Conservation (phyloP, 35 echinoderm and acorn worm genomes). For the Heliocidaris tuberculata region DNA sequence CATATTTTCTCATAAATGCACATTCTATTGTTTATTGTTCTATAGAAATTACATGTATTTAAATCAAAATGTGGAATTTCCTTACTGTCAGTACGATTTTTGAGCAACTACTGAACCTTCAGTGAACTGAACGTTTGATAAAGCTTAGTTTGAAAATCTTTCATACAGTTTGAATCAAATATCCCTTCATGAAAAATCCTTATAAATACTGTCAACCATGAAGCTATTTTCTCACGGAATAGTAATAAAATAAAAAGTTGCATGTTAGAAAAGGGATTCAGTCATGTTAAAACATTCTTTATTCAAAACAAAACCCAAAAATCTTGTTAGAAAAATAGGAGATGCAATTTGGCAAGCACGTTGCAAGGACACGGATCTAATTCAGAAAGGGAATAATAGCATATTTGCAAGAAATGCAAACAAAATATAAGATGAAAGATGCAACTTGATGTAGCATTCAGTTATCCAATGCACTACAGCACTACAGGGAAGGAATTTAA, state of each 20-base stretch:
- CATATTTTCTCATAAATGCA: too few species aligned
- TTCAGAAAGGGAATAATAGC: background rate
- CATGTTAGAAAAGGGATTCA: background rate
- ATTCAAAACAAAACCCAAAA: background rate
- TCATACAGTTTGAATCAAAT: too few species aligned
- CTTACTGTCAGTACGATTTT: too few species aligned
- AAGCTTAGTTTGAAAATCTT: too few species aligned
- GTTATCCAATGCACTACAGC: background rate
- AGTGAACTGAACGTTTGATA: too few species aligned
- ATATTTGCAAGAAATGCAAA: conserved; percentile 1
- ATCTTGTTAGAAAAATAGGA: background rate
- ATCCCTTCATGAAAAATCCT: background rate
- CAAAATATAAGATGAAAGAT: background rate
- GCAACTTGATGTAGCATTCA: background rate
- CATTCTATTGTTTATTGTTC: too few species aligned
- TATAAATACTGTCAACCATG: background rate
- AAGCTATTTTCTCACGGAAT: background rate
- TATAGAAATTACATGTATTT: too few species aligned
- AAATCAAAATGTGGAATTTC: too few species aligned
- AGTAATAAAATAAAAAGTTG: background rate
- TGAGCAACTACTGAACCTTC: too few species aligned
- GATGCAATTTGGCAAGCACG: background rate
- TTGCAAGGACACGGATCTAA: background rate
- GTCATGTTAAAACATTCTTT: background rate
- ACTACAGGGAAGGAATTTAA: background rate